Base-by-base conservation (phyloP, 2,888 invertebrate species). In the Arge pagana region DNA sequence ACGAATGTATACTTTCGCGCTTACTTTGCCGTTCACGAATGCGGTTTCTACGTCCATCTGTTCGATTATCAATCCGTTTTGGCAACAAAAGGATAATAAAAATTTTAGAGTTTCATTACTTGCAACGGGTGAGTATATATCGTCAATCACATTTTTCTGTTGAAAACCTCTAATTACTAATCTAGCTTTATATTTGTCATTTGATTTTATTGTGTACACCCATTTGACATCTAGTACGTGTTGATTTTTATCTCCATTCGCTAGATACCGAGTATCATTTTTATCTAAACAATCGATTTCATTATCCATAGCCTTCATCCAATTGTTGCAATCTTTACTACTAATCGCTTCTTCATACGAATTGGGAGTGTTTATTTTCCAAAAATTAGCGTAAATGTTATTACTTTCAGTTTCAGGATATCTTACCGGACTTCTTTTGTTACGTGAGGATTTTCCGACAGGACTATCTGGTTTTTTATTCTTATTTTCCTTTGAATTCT, bases 31-130 rank as follows among this genome's bases (percentile, higher is more conserved):
- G 41, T 57, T 57, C 15, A 60, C 15, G 39, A 58, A 59, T 1
- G 59, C 56, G 13, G 53, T 52, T 33, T 54, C 43, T 5, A 55
- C 55, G 36, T 60, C 54, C 55, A 59, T 51, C 45, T 60, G 57
- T n/a, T 59, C 50, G 10, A 59, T 52, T 3, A 40, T n/a, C 4
- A 52, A 28, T 15, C 15, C 42, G 26, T 45, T 41, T 43, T 55
- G 24, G 41, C 50, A 51, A 41, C 53, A 28, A 31, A 40, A 36
- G 3, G 54, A 42, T 11, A 58, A 41, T 26, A 58, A 35, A 3
- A 52, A 41, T 40, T 37, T 49, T 15, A 58, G 18, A 11, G 54
- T 51, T 24, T 52, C 41, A 31, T 33, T 40, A 33, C 48, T 48
- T 2, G 19, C 39, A 0, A 54, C 52, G 1, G 54, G 52, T 26